These are phyloP conservation scores for Cetonia aurata DNA, from an alignment of 2,888 invertebrate genomes.

Conservation along the genomic window DNA sequence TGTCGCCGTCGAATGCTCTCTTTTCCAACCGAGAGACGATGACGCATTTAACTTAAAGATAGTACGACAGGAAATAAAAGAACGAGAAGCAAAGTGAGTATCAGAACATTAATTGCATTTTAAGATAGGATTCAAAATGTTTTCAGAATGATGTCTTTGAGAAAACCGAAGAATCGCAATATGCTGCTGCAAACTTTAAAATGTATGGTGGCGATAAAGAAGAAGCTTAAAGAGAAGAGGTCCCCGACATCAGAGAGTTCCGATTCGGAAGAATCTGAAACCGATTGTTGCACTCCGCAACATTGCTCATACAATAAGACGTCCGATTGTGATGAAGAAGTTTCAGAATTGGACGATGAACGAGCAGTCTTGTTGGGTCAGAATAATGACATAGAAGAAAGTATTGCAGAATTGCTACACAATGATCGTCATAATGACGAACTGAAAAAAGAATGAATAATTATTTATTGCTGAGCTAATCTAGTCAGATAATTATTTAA, in stretches of 20 bases:
- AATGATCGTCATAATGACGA: slow-evolving; percentile 3
- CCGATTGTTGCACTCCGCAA: slow-evolving; percentile 1
- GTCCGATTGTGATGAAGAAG: slow-evolving; percentile 35
- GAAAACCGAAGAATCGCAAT: slow-evolving; percentile 53
- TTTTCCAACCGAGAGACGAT: slow-evolving; percentile 55
- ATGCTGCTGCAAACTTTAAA: slow-evolving; percentile 56
- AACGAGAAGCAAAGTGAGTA: slow-evolving; percentile 52
- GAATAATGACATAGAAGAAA: slow-evolving; percentile 11
- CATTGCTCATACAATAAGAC: background rate
- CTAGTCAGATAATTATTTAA: too few species aligned
- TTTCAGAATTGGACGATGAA: slow-evolving; percentile 29
- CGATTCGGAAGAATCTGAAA: slow-evolving; percentile 46
- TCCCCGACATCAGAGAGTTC: slow-evolving; percentile 46
- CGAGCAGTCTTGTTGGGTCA: background rate
- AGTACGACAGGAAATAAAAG: slow-evolving; percentile 53
- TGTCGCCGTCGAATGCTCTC: slow-evolving; percentile 52
- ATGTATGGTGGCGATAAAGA: slow-evolving; percentile 56
- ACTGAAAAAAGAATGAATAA: background rate
- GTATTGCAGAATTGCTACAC: background rate
- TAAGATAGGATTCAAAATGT: background rate
- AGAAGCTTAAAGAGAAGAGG: slow-evolving; percentile 53
- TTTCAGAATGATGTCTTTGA: slow-evolving; percentile 51
- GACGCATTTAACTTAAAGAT: slow-evolving; percentile 53
- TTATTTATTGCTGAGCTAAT: too few species aligned
- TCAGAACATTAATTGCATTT: background rate